These are phyloP conservation scores for Euclidia mi DNA, from an alignment of 2,888 invertebrate genomes.

Conservation along the genomic window DNA sequence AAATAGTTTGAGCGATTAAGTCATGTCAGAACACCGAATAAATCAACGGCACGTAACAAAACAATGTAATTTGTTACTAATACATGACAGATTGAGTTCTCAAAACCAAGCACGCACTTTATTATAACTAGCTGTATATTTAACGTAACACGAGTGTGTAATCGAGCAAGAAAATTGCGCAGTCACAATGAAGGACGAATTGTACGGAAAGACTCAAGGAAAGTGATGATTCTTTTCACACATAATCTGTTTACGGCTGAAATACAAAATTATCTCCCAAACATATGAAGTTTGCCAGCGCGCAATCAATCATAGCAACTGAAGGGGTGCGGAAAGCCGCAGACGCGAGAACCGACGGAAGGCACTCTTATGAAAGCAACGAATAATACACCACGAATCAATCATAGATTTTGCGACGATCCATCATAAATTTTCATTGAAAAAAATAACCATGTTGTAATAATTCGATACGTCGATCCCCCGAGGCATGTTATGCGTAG, in stretches of 20 bases:
- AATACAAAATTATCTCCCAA: conserved; percentile 89
- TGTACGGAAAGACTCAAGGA: conserved; percentile 64
- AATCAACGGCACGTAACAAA: conserved; percentile 26
- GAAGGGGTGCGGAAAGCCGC: conserved; percentile 83
- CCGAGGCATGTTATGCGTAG: conserved; percentile 31
- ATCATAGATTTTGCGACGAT: conserved; percentile 89
- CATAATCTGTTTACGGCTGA: conserved; percentile 88
- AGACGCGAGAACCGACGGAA: conserved; percentile 79
- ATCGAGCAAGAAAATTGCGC: conserved; percentile 72
- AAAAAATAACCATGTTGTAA: conserved; percentile 63
- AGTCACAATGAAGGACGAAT: conserved; percentile 77
- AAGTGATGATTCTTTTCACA: conserved; percentile 85
- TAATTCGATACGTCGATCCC: conserved; percentile 57
- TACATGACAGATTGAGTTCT: conserved; percentile 5
- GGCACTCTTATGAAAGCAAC: conserved; percentile 85
- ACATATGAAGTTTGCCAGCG: conserved; percentile 88
- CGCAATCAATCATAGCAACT: conserved; percentile 85
- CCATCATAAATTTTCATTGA: conserved; percentile 87
- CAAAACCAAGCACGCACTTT: neutral
- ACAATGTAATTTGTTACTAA: conserved; percentile 21
- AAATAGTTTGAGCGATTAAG: conserved; percentile 42
- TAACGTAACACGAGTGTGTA: conserved; percentile 53
- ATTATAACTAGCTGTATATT: conserved; percentile 13
- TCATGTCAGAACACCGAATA: conserved; percentile 31
- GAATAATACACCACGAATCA: conserved; percentile 89